A percentile compares a stretch with the other conserved stretches of the same genome.
phyloP scores from a whole-genome alignment of 2,888 invertebrate genomes.

The Tricholauxania praeusta region DNA sequence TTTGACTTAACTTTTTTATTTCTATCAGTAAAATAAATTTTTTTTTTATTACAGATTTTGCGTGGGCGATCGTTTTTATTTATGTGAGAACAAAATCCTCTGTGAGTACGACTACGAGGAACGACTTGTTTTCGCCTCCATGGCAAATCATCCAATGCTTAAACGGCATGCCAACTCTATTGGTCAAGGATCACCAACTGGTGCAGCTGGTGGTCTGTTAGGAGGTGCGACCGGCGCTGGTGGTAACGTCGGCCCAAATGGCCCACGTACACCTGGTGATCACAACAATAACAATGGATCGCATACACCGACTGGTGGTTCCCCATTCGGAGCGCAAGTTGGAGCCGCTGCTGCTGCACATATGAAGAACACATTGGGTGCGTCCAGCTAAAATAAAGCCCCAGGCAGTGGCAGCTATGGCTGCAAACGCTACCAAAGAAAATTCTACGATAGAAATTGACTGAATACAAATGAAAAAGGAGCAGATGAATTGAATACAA shows the following conservation, averaged over 20 bases:
- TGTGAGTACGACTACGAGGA: conserved; percentile 99
- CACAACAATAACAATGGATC: conserved; percentile 65
- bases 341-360: conserved; percentile 62
- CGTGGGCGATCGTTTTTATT: conserved; percentile 96
- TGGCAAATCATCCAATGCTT: conserved; percentile 86
- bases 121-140: conserved; percentile 92
- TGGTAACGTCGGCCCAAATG: conserved; percentile 55
- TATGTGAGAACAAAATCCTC: conserved; percentile 97
- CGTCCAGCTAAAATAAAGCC: conserved; percentile 68
- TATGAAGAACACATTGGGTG: conserved; percentile 67
- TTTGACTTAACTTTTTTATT: background rate
- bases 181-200: conserved; percentile 64
- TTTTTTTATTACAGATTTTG: conserved; percentile 82
- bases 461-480: conserved; percentile 45
- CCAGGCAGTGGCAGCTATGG: conserved; percentile 49
- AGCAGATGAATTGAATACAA: conserved; percentile 16
- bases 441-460: conserved; percentile 63
- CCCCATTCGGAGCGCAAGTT: conserved; percentile 62
- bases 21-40: background rate
- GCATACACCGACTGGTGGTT: conserved; percentile 61
- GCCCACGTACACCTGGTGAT: conserved; percentile 66
- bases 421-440: conserved; percentile 67
- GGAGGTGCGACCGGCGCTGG: conserved; percentile 54
- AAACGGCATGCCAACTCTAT: conserved; percentile 67
- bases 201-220: conserved; percentile 55